phyloP scores from a whole-genome alignment of 2,113 vertebrate genomes.

The Equus przewalskii region DNA sequence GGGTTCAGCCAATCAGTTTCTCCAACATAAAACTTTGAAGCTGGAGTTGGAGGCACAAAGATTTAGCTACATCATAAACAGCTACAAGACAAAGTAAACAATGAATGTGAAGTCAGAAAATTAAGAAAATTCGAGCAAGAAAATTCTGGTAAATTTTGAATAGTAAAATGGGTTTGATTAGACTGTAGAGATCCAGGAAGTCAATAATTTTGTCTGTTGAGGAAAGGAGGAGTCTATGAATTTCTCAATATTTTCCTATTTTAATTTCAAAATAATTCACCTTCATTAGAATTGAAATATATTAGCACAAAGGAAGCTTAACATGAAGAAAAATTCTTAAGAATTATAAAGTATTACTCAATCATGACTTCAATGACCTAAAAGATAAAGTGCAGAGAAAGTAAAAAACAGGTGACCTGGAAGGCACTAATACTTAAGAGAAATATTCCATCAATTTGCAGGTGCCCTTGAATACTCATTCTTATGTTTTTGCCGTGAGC shows the following conservation, averaged over 20 bases:
- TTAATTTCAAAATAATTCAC: slow-evolving; percentile 23
- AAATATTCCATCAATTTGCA: neutral
- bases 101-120: neutral
- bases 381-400: neutral
- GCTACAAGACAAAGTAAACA: neutral
- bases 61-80: neutral
- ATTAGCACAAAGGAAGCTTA: neutral
- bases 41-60: too few species aligned
- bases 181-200: neutral
- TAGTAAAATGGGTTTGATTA: neutral
- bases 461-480: slow-evolving; percentile 17
- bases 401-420: neutral
- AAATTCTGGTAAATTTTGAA: neutral
- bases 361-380: neutral
- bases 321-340: neutral
- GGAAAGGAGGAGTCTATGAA: neutral
- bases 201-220: neutral
- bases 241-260: neutral
- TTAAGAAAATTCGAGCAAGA: neutral
- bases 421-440: neutral
- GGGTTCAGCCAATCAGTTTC: too few species aligned
- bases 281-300: neutral
- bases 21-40: too few species aligned
- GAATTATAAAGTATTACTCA: neutral
- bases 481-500: neutral